Evolutionary conservation across 2,113 vertebrate genomes (phyloP), one percentile per base, ranked within the genome.

Genomic region (Peromyscus polionotus): DNA sequence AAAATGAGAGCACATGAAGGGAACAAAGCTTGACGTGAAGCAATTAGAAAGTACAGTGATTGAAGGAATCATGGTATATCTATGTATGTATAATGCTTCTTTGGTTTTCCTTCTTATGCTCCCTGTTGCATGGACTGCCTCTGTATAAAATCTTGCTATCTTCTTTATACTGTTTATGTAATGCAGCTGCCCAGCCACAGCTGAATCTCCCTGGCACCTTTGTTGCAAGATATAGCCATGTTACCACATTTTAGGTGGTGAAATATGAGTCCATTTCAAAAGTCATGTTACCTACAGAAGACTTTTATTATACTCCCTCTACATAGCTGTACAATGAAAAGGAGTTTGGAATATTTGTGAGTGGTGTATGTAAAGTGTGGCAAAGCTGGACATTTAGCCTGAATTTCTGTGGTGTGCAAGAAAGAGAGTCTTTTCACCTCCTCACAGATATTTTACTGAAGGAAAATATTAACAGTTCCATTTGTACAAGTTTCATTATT

Each of bases 321-420:
- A 16, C 3, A 28, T 93, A 51, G 14, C 13, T 54, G 51, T 16
- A 57, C 51, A 81, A 9, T 67, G 22, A 68, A 6, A 24, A 39
- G 42, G 48, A 54, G 8, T 24, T 42, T 63, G 4, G 92, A 89
- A 22, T 42, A 90, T 76, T 36, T 36, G 1, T 65, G 5, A 26
- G 48, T 65, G 0, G 1, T 76, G 17, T 48, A 0, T 68, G 10
- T 17, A n/a, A 42, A 57, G 0, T 1, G 13, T 45, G 4, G 9
- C 10, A 2, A 42, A 33, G 1, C 6, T 81, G 8, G 0, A n/a
- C 1, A 57, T 83, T 48, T 1, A 42, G 45, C 48, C 24, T 45
- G 9, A 36, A 13, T 48, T 42, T 19, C 36, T 76, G 1, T 42
- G 24, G 28, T 79, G 7, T n/a, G 1, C 6, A 59, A 48, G 24